Base-by-base conservation (phyloP, 2,797 vertebrate genomes). In the Syngnathus acus region DNA sequence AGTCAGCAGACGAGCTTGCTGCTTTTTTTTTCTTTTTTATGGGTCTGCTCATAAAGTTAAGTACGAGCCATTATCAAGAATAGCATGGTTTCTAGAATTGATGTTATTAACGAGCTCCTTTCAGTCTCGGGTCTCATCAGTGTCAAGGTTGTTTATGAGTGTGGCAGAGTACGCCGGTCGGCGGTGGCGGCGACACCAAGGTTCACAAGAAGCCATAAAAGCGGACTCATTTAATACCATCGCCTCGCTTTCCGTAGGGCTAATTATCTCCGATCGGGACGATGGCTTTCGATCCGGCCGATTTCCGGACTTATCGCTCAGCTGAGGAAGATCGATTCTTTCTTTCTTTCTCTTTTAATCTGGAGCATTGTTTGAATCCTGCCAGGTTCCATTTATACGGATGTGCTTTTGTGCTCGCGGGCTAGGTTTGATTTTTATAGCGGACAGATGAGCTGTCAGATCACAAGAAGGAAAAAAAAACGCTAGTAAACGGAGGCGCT, bases 41-140 rank as follows among this genome's bases (percentile, higher is more conserved):
- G 60, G 70, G 65, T 67, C 70, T 77, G 69, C 70, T 73, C 70
- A 64, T 88, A 83, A 87, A 85, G 72, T 84, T 79, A 84, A 84
- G 81, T 76, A 81, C 71, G 76, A 81, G 72, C 80, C 75, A 82
- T 87, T 80, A 83, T 80, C 55, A 78, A 78, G 81, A 82, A 69
- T 57, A 64, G 76, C 73, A 68, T 76, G 64, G 69, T 79, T 78
- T 77, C 68, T 48, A 17, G 77, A 78, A 84, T 80, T 84, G 75
- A 80, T 75, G 17, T n/a, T 47, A 64, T 64, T 55, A 55, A 55
- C 53, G 53, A 55, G 53, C 53, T 55, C 53, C 23, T 55, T 55
- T 55, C 53, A 55, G 21, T 55, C 53, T 55, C 37, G 5, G 47
- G 32, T 9, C 62, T 63, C 42, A 63, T 63, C 62, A 48, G 26